Percentiles rank a stretch among this genome's conserved stretches.
Evolutionary conservation across 2,888 invertebrate genomes (phyloP).

Genomic region (Tethea ocularis): DNA sequence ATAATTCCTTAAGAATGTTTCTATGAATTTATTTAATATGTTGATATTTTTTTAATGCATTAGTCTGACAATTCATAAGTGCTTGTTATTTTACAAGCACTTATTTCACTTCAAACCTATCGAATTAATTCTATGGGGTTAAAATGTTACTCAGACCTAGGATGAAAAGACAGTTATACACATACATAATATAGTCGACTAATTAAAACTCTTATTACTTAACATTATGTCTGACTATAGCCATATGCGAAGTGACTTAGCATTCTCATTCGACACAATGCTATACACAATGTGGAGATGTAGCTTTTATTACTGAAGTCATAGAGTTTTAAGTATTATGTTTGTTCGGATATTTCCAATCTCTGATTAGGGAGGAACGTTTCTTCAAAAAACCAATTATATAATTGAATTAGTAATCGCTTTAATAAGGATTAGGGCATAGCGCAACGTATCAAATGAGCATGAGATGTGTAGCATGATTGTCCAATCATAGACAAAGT

Average conservation of each 20-base stretch:
- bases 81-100: too few relatives aligned
- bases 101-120: too few relatives aligned
- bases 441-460: too few relatives aligned
- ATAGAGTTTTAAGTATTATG: constrained; percentile 9
- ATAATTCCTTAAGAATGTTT: too few relatives aligned
- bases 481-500: too few relatives aligned
- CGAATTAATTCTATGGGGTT: too few relatives aligned
- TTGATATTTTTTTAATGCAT: too few relatives aligned
- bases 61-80: neutral
- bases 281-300: neutral
- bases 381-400: neutral
- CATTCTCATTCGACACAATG: constrained; percentile 33
- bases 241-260: constrained; percentile 61
- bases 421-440: too few relatives aligned
- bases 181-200: neutral
- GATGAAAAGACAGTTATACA: too few relatives aligned
- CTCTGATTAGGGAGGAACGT: neutral
- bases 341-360: constrained; percentile 21
- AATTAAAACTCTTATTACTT: constrained; percentile 8
- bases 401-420: neutral
- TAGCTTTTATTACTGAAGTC: neutral
- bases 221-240: constrained; percentile 35
- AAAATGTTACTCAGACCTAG: too few relatives aligned
- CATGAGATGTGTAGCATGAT: too few relatives aligned
- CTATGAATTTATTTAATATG: too few relatives aligned